phyloP scores from a whole-genome alignment of 2,888 invertebrate species.

The Ecdyonurus torrentis region DNA sequence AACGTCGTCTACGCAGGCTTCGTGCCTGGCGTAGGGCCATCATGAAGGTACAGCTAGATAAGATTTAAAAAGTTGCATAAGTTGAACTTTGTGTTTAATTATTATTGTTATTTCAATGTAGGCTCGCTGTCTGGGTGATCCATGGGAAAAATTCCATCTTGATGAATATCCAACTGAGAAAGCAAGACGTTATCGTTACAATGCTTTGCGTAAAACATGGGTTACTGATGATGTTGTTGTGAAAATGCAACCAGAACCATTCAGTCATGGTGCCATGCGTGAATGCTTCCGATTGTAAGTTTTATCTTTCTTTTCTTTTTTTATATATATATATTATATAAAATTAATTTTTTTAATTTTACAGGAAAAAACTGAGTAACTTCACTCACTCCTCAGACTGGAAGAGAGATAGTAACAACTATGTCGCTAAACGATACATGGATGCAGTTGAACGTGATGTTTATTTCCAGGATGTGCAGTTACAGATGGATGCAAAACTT shows the following conservation, averaged over 20 bases:
- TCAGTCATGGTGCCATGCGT: slow-evolving; percentile 36
- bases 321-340: not conserved
- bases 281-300: slow-evolving; percentile 35
- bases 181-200: slow-evolving; percentile 31
- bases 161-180: slow-evolving; percentile 26
- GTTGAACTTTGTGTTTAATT: not conserved
- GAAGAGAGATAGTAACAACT: slow-evolving; percentile 30
- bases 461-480: slow-evolving; percentile 35
- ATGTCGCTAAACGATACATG: slow-evolving; percentile 36
- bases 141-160: slow-evolving; percentile 32
- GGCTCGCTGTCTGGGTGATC: slow-evolving; percentile 24
- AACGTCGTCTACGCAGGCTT: slow-evolving; percentile 9
- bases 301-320: not conserved
- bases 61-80: not conserved
- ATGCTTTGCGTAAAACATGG: slow-evolving; percentile 32
- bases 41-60: slow-evolving; percentile 11
- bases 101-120: slow-evolving; percentile 9
- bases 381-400: slow-evolving; percentile 27
- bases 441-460: slow-evolving; percentile 28
- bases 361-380: slow-evolving; percentile 29
- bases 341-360: not conserved
- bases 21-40: slow-evolving; percentile 12
- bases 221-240: slow-evolving; percentile 29
- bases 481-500: slow-evolving; percentile 40
- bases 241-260: slow-evolving; percentile 31